Percentiles rank a stretch among this genome's conserved stretches.
Conservation (phyloP, 2,113 vertebrate species). For the Aegithalos caudatus region DNA sequence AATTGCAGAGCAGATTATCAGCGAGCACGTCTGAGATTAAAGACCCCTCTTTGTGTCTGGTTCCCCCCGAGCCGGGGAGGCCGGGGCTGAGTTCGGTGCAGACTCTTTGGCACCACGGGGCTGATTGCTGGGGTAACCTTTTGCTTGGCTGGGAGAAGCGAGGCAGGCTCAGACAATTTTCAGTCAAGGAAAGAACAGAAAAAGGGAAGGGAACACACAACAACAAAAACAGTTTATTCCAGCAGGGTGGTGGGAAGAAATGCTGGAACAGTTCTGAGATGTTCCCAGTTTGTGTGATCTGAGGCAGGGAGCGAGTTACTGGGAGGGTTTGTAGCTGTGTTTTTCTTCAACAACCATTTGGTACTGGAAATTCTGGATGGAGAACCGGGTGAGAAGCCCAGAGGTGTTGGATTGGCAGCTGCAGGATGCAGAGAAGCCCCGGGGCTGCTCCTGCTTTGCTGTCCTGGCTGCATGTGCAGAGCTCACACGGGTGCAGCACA, state of each 20-base stretch:
- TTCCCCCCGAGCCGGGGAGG: neutral
- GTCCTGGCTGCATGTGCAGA: neutral
- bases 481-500: rapidly evolving
- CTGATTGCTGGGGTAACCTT: constrained; percentile 7
- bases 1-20: constrained; percentile 33
- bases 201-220: neutral
- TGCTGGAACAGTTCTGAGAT: neutral
- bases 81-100: neutral
- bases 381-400: neutral
- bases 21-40: neutral
- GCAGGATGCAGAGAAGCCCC: neutral
- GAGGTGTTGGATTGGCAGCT: neutral
- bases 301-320: rapidly evolving
- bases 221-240: neutral
- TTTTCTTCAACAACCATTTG: neutral
- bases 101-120: constrained; percentile 49
- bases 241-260: neutral
- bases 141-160: neutral
- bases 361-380: neutral
- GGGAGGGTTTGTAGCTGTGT: rapidly evolving
- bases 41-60: constrained; percentile 27
- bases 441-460: neutral
- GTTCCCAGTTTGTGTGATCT: neutral
- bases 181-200: neutral
- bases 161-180: neutral